These are phyloP conservation scores for Potamarius usumacintae DNA, from an alignment of 2,113 vertebrate genomes.

Conservation along the genomic window DNA sequence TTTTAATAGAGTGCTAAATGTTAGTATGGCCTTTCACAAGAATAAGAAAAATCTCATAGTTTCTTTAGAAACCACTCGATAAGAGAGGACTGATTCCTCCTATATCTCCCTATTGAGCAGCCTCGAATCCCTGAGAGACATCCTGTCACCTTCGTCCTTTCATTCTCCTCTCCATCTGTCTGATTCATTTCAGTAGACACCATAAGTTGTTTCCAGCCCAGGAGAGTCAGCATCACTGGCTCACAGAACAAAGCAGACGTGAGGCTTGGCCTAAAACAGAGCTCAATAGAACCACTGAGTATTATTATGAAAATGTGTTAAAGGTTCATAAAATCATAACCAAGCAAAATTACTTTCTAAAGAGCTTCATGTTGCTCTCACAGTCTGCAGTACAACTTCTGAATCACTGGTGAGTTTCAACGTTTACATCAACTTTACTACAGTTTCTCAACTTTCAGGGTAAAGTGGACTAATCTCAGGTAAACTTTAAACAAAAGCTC, in stretches of 20 bases:
- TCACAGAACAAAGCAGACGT: conserved; percentile 37
- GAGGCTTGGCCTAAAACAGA: conserved; percentile 2
- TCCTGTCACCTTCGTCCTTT: conserved; percentile 31
- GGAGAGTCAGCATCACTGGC: conserved; percentile 41
- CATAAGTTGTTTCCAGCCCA: conserved; percentile 39
- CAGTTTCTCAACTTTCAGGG: neutral
- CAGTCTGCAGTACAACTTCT: neutral
- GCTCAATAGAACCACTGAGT: neutral
- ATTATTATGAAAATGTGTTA: conserved; percentile 22
- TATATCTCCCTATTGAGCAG: conserved; percentile 5
- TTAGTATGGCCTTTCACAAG: conserved; percentile 21
- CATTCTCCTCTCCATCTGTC: conserved; percentile 10
- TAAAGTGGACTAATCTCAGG: neutral
- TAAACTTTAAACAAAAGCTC: neutral
- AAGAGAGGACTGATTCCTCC: neutral
- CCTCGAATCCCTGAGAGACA: conserved; percentile 30
- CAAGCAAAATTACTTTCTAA: neutral
- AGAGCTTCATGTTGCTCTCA: conserved; percentile 11
- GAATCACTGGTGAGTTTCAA: neutral
- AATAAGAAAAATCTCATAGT: neutral
- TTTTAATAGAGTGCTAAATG: conserved; percentile 26
- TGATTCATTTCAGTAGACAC: conserved; percentile 38
- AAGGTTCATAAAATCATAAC: neutral
- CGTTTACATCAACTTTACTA: neutral
- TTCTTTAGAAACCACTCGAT: conserved; percentile 17